Base-by-base conservation (phyloP, 2,888 invertebrate genomes). In the Agonopterix arenella region DNA sequence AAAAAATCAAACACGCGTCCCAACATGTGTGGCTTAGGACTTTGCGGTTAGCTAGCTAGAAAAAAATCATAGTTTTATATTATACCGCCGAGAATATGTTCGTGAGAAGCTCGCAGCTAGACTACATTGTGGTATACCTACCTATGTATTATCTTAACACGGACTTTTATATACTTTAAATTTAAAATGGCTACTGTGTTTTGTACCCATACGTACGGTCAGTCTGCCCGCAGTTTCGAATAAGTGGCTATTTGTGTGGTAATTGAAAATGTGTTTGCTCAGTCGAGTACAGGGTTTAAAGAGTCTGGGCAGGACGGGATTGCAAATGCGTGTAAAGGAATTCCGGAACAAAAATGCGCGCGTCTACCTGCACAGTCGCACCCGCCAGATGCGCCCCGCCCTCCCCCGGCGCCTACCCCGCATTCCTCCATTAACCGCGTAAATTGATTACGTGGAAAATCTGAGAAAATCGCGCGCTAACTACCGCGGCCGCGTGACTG, bases 401-500 rank as follows among this genome's bases (percentile, higher is more conserved):
- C 62, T 62, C 62, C 51, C 61, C 58, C 49, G 61, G 60, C 56
- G 64, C 53, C 66, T 67, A 73, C 59, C 62, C 68, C 70, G 72
- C 66, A 67, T 40, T 43, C 43, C 43, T 11, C 40, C 40, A 45
- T 40, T 43, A 76, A 76, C 70, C 69, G 70, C 76, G 80, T 79
- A 80, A 86, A 85, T 82, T 81, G 80, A 80, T 84, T 85, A 83
- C 79, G 73, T 75, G 81, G 84, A 86, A 86, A 86, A 86, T 79
- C 76, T 73, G 74, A 82, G 86, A 81, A 86, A 86, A 86, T 77
- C 70, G 66, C 76, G 62, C 68, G 69, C 66, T 75, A 83, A 82
- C 68, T 74, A 76, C 68, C 59, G 57, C 56, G 40, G 11, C 43
- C 43, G 43, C 43, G 11, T 11, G 43, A 43, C 43, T 43, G 43